phyloP scores from a whole-genome alignment of 2,113 vertebrate species.

The Thinocorus orbignyianus region DNA sequence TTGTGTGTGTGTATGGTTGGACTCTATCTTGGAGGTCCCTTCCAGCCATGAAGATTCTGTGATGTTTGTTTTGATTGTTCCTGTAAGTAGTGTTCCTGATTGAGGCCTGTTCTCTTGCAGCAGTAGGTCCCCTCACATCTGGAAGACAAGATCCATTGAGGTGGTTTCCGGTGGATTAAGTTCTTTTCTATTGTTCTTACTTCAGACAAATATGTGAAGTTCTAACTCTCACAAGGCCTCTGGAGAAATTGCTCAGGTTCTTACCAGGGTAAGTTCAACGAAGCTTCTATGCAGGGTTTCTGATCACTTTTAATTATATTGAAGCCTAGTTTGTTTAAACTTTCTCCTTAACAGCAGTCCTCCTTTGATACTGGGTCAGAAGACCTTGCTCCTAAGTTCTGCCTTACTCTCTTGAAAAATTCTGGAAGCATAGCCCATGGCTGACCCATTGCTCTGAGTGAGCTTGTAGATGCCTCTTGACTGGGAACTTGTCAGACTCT shows the following conservation, averaged over 20 bases:
- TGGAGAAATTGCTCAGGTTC: not conserved
- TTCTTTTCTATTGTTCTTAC: not conserved
- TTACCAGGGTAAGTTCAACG: not conserved
- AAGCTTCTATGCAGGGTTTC: not conserved
- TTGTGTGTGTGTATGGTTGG: no score
- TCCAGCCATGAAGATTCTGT: no score
- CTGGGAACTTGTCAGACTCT: not conserved
- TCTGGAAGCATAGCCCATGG: not conserved
- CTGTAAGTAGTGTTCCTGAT: not conserved
- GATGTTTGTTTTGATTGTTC: not conserved
- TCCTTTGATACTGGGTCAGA: not conserved
- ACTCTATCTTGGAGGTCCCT: no score
- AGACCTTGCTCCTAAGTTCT: not conserved
- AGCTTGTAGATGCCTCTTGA: not conserved
- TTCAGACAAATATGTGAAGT: not conserved
- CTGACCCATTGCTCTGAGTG: not conserved
- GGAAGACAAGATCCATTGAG: not conserved
- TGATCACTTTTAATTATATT: not conserved
- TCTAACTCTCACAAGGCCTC: not conserved
- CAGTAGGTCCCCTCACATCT: not conserved
- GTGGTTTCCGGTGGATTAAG: not conserved
- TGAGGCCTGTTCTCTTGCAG: not conserved
- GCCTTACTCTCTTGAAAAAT: not conserved
- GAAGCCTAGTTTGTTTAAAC: not conserved
- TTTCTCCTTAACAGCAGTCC: not conserved